Base-by-base conservation (phyloP, 37 sponge, comb jelly and placozoan species). In the Theonella swinhoei region DNA sequence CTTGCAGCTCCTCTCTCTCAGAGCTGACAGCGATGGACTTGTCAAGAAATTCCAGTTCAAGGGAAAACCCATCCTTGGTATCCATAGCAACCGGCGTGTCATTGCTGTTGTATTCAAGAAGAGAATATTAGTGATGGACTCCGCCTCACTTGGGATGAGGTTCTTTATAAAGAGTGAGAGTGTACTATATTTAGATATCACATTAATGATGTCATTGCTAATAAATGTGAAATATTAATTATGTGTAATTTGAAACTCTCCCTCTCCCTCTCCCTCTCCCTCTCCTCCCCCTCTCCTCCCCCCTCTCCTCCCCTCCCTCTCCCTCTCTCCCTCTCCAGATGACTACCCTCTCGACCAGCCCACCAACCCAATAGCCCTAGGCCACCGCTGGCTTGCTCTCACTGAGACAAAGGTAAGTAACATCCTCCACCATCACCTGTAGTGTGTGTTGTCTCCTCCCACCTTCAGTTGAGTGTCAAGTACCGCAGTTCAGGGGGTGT, bases 381-480 rank as follows among this genome's bases (percentile, higher is more conserved):
- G 98, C 14, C 59, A 73, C 30, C 70, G 94, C 34, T 98, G 98
- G 98, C 68, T 98, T 42, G 98, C 98, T n/a, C 91, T 90, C 70
- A 59, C 92, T 14, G 94, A 89, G 74, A 83, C 66, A 39, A 90
- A 87, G 86, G 90, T 90, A 62, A 63, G 58, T 39, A n/a, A n/a
- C n/a, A n/a, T n/a, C n/a, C n/a, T n/a, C n/a, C n/a, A n/a, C n/a
- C n/a, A n/a, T n/a, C n/a, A n/a, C n/a, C n/a, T n/a, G n/a, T n/a
- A 24, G 26, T 9, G 23, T 73, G 43, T 73, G 24, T 40, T 33
- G 9, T 43, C 25, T 73, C 36, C 29, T 9, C 42, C 0, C 47
- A 30, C 23, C 5, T 71, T 20, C 75, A 90, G 90, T 43, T 90
- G 40, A 54, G 42, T 31, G 72, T 81, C n/a, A 81, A 90, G 39